Evolutionary conservation across 2,113 vertebrate genomes (phyloP).

Genomic region (Ascaphus truei): DNA sequence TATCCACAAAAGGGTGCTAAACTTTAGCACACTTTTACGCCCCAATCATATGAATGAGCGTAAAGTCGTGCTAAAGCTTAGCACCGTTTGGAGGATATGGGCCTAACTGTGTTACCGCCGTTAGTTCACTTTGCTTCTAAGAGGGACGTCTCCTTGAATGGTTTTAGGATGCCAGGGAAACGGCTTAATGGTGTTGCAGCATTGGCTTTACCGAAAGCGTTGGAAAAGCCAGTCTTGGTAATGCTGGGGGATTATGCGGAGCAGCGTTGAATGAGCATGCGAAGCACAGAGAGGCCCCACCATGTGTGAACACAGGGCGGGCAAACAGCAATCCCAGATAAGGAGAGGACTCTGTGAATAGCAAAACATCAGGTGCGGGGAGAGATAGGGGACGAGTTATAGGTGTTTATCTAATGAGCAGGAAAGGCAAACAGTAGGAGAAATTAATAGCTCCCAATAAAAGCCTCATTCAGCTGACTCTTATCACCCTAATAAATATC

Average conservation of each 20-base stretch:
- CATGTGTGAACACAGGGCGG: conserved; percentile 10
- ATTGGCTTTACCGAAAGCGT: too few relatives aligned
- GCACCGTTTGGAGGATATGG: too few relatives aligned
- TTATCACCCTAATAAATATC: conserved; percentile 36
- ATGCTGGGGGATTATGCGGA: conserved; percentile 4
- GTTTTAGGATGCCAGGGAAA: neutral
- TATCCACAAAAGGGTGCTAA: too few relatives aligned
- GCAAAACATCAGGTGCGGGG: conserved; percentile 30
- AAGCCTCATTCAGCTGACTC: conserved; percentile 11
- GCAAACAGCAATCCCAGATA: conserved; percentile 28
- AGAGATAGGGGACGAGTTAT: conserved; percentile 25
- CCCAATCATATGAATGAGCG: too few relatives aligned
- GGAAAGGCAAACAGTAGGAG: conserved; percentile 26
- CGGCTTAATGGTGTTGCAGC: neutral
- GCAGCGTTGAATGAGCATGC: conserved; percentile 25
- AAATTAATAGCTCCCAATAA: conserved; percentile 34
- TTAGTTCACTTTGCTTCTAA: too few relatives aligned
- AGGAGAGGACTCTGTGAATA: conserved; percentile 20
- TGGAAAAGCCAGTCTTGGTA: conserved; percentile 19
- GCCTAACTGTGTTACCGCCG: too few relatives aligned
- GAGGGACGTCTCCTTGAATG: too few relatives aligned
- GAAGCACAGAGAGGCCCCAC: conserved; percentile 19
- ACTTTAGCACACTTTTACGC: too few relatives aligned
- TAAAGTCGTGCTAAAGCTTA: too few relatives aligned
- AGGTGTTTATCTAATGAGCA: conserved; percentile 29